A percentile compares a stretch with the other conserved stretches of the same genome.
phyloP scores from a whole-genome alignment of 2,113 vertebrate species.

The Hyaena hyaena region DNA sequence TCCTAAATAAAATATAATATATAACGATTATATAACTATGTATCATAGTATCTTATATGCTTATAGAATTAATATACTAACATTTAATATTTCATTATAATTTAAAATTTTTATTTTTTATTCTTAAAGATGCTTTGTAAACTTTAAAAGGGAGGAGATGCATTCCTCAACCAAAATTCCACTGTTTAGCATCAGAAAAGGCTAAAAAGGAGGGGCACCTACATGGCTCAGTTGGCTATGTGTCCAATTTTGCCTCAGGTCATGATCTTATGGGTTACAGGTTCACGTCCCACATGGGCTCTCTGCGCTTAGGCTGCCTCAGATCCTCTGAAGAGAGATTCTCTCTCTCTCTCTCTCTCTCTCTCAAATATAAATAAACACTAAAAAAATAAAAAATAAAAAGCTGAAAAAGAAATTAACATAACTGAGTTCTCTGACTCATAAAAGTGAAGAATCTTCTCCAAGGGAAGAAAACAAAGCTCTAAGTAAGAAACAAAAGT shows the following conservation, averaged over 20 bases:
- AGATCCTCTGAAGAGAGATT: no score
- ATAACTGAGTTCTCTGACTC: background rate
- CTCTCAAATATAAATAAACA: no score
- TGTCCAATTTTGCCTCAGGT: no score
- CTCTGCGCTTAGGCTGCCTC: no score
- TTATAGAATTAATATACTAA: background rate
- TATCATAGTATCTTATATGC: background rate
- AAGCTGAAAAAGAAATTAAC: background rate
- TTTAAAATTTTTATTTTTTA: background rate
- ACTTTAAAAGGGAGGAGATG: background rate
- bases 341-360: no score
- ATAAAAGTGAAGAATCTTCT: background rate
- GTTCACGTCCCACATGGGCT: no score
- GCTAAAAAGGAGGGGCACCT: background rate
- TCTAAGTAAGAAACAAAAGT: constrained; percentile 1
- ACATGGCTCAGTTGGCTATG: no score
- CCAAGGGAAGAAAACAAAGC: background rate
- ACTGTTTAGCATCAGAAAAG: background rate
- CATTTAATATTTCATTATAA: background rate
- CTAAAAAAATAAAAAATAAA: no score
- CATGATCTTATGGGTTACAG: no score
- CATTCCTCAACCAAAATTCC: background rate
- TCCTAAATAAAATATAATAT: background rate
- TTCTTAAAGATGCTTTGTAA: background rate
- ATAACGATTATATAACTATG: background rate